These are phyloP conservation scores for Aphrocallistes beatrix DNA, from an alignment of 37 sponge, comb jelly and placozoan species.

Conservation along the genomic window DNA sequence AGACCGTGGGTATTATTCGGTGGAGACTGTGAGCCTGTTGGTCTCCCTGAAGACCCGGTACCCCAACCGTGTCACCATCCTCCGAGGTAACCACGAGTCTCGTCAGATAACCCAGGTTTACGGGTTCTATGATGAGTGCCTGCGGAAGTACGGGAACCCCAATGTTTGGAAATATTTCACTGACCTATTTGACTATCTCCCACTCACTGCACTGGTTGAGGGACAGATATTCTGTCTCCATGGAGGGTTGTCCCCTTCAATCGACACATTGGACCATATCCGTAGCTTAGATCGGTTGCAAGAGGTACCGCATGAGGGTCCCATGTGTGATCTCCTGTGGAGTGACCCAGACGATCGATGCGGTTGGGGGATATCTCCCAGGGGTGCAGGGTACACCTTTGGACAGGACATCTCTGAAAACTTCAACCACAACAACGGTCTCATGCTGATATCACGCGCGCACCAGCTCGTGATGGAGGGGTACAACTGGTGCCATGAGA, in stretches of 20 bases:
- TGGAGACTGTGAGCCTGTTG: constrained; percentile 91
- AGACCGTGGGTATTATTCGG: constrained; percentile 95
- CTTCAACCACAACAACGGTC: constrained; percentile 89
- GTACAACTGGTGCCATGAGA: constrained; percentile 94
- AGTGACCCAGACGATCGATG: constrained; percentile 95
- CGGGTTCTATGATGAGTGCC: constrained; percentile 97
- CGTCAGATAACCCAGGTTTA: constrained; percentile 99
- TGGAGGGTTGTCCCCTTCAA: constrained; percentile 93
- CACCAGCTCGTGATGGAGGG: constrained; percentile 99
- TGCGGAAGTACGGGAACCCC: constrained; percentile 94
- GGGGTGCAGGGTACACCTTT: constrained; percentile 97
- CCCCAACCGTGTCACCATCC: constrained; percentile 83
- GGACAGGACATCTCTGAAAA: constrained; percentile 98
- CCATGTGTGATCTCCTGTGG: constrained; percentile 98
- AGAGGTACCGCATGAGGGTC: constrained; percentile 99
- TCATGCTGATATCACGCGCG: constrained; percentile 87
- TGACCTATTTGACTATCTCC: constrained; percentile 95
- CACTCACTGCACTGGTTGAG: constrained; percentile 93
- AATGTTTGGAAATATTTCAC: constrained; percentile 99
- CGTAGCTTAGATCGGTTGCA: constrained; percentile 86
- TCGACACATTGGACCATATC: constrained; percentile 97
- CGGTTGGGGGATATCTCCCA: constrained; percentile 98
- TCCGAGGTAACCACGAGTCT: constrained; percentile 94
- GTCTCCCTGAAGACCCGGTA: constrained; percentile 84
- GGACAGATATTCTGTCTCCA: constrained; percentile 95